These are phyloP conservation scores for Diaperis boleti DNA, from an alignment of 2,888 invertebrate species.

Conservation along the genomic window DNA sequence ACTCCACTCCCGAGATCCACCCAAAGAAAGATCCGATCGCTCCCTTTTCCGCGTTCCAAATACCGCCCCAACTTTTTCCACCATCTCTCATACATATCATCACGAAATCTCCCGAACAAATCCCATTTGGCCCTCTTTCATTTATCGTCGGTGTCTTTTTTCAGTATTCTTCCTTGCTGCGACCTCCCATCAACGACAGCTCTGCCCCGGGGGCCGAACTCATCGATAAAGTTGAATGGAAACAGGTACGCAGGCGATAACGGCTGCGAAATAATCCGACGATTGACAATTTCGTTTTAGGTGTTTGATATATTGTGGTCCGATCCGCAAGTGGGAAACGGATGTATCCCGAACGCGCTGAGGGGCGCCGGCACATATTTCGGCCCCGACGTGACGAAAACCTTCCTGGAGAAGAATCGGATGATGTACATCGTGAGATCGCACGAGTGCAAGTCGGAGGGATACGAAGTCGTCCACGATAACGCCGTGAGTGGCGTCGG, in stretches of 20 bases:
- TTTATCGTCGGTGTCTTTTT: constrained; percentile 58
- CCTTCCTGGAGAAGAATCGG: constrained; percentile 82
- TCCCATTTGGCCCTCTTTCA: neutral
- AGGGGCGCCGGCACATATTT: constrained; percentile 95
- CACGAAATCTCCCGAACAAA: too few species aligned
- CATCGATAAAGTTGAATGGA: constrained; percentile 89
- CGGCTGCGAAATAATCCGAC: neutral
- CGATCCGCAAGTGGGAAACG: constrained; percentile 84
- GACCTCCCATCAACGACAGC: constrained; percentile 82
- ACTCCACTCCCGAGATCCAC: too few species aligned
- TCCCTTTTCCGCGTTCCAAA: too few species aligned
- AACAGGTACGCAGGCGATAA: constrained; percentile 74
- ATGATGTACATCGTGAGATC: constrained; percentile 85
- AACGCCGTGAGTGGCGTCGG: constrained; percentile 82
- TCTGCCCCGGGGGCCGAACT: constrained; percentile 75
- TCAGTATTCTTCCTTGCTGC: constrained; percentile 87
- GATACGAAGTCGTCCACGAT: constrained; percentile 88
- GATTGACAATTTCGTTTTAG: constrained; percentile 64
- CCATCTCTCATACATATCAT: too few species aligned
- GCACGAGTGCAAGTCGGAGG: constrained; percentile 94
- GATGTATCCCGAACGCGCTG: constrained; percentile 85
- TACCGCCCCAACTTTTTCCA: too few species aligned
- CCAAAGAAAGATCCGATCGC: too few species aligned
- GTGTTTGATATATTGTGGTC: constrained; percentile 96
- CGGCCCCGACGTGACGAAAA: constrained; percentile 88